Evolutionary conservation across 2,113 vertebrate species (phyloP).

Genomic region (Ursus arctos): DNA sequence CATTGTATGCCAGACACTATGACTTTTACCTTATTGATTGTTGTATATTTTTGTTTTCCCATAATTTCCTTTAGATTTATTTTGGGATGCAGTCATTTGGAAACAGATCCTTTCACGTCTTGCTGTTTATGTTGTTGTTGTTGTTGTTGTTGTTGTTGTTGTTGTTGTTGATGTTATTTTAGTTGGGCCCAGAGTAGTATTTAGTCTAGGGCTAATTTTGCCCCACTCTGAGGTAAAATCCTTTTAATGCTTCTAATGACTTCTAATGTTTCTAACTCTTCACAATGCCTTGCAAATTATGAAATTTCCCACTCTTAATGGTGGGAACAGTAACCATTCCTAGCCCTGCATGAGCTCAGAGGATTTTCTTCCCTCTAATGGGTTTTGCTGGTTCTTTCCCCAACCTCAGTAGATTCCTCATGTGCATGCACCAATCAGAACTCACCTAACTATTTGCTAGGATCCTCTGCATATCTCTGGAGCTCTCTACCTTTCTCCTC

Average conservation of each 20-base stretch:
- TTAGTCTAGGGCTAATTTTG: background rate
- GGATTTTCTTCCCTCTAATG: background rate
- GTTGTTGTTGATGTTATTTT: background rate
- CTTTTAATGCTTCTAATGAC: background rate
- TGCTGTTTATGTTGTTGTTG: background rate
- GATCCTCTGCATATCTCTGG: background rate
- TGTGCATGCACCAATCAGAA: background rate
- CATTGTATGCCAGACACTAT: background rate
- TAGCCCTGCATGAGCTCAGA: background rate
- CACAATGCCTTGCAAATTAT: background rate
- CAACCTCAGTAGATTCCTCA: background rate
- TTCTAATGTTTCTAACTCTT: background rate
- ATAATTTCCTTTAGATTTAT: background rate
- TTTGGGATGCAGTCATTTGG: background rate
- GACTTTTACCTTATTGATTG: background rate
- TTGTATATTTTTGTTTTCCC: background rate
- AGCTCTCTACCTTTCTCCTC: background rate
- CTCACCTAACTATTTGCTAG: background rate
- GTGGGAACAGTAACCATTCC: background rate
- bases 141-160: background rate
- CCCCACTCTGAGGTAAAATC: background rate
- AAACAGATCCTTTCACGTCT: background rate
- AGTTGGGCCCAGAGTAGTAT: background rate
- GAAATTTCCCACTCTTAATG: background rate
- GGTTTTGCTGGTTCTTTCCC: background rate